Evolutionary conservation across 2,888 invertebrate species (phyloP).

Genomic region (Disparrhopalites patrizii): DNA sequence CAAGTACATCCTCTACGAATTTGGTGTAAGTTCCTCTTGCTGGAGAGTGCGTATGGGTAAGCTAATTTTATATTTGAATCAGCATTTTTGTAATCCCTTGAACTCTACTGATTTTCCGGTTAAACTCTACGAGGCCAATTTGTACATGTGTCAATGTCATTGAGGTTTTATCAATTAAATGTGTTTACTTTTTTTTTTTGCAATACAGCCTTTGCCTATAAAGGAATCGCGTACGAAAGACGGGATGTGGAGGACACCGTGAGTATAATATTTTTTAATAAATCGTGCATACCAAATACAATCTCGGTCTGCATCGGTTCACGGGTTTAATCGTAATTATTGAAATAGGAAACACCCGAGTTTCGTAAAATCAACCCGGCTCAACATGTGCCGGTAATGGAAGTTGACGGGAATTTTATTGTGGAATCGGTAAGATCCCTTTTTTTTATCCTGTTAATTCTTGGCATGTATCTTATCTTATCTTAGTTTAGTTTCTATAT

Average conservation of each 20-base stretch:
- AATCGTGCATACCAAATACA: neutral
- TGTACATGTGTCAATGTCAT: too few relatives aligned
- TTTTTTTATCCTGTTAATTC: too few relatives aligned
- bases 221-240: neutral
- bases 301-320: neutral
- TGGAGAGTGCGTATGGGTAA: constrained; percentile 5
- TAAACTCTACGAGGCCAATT: too few relatives aligned
- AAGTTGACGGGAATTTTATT: constrained; percentile 63
- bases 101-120: too few relatives aligned
- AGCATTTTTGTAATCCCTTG: too few relatives aligned
- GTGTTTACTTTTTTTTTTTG: neutral
- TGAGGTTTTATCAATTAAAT: too few relatives aligned
- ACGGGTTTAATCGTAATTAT: neutral
- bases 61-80: neutral
- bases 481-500: neutral
- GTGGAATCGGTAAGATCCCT: constrained; percentile 62
- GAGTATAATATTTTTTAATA: neutral
- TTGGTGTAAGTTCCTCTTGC: constrained; percentile 3
- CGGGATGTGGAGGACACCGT: neutral
- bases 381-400: constrained; percentile 88
- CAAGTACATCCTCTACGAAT: neutral
- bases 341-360: neutral
- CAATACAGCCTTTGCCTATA: neutral
- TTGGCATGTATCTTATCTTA: neutral
- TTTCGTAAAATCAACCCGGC: constrained; percentile 78